Conservation (phyloP, 2,113 vertebrate genomes). For the Semnornis frantzii region DNA sequence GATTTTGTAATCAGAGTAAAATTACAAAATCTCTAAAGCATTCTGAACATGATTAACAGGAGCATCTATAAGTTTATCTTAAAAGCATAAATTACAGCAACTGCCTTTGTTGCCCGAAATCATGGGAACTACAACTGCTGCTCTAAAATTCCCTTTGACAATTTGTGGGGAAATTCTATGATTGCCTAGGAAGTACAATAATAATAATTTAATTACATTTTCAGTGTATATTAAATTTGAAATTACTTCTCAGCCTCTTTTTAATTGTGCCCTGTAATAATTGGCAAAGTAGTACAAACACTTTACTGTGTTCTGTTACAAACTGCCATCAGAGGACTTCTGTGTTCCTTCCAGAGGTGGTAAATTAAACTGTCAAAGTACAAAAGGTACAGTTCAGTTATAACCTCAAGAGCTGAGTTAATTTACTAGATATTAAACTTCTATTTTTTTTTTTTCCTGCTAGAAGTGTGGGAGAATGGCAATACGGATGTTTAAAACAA, state of each 20-base stretch:
- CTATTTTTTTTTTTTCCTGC: not conserved
- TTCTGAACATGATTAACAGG: constrained; percentile 25
- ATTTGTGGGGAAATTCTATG: not conserved
- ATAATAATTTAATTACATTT: constrained; percentile 51
- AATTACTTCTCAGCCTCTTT: constrained; percentile 15
- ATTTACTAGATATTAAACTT: constrained; percentile 31
- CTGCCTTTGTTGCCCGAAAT: not conserved
- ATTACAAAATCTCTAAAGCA: not conserved
- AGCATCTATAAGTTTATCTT: not conserved
- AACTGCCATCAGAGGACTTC: not conserved
- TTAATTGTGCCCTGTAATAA: constrained; percentile 3
- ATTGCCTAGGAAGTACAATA: not conserved
- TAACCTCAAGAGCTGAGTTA: not conserved
- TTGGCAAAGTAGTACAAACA: not conserved
- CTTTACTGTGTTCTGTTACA: not conserved
- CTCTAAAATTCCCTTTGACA: constrained; percentile 26
- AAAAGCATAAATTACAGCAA: not conserved
- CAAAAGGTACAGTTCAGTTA: not conserved
- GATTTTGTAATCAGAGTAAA: constrained; percentile 50
- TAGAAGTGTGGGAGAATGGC: not conserved
- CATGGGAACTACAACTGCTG: not conserved
- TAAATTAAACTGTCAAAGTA: constrained; percentile 39
- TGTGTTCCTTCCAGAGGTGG: not conserved
- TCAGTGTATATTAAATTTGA: constrained; percentile 12
- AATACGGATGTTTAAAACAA: not conserved